Evolutionary conservation across 2,888 invertebrate genomes (phyloP).

Genomic region (Cryptocheilus praepositus): DNA sequence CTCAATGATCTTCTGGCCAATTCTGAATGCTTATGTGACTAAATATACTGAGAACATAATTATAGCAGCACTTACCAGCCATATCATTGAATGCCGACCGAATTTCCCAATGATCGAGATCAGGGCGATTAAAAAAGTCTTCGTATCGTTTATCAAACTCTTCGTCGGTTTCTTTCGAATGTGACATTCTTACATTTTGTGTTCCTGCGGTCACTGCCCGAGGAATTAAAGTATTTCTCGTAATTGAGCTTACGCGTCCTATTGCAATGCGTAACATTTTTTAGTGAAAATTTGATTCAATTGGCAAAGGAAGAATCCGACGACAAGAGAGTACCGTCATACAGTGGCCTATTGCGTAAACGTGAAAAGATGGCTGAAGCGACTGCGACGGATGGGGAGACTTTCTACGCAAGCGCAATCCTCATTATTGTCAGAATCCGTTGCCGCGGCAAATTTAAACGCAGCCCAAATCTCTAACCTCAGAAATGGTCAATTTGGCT

Average conservation of each 20-base stretch:
- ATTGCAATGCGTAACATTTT: constrained; percentile 64
- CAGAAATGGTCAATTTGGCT: too few relatives aligned
- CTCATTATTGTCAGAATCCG: too few relatives aligned
- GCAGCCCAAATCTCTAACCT: too few relatives aligned
- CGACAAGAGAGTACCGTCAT: neutral
- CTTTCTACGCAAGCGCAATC: too few relatives aligned
- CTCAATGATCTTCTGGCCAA: neutral
- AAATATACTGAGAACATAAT: neutral
- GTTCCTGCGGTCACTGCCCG: constrained; percentile 59
- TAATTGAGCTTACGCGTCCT: constrained; percentile 51
- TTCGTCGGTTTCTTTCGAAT: constrained; percentile 85
- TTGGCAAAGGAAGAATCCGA: neutral
- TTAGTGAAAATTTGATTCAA: constrained; percentile 9
- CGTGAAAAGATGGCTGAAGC: constrained; percentile 17
- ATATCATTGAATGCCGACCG: constrained; percentile 94
- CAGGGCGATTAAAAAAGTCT: constrained; percentile 88
- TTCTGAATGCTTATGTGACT: neutral
- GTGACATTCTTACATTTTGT: constrained; percentile 69
- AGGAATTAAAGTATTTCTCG: constrained; percentile 47
- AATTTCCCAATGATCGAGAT: constrained; percentile 96
- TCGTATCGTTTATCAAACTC: constrained; percentile 91
- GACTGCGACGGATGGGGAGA: too few relatives aligned
- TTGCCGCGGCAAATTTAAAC: too few relatives aligned
- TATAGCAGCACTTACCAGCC: constrained; percentile 60
- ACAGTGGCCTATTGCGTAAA: constrained; percentile 37